Evolutionary conservation across 2,797 vertebrate genomes (phyloP).

Genomic region (Sitta carolinensis): DNA sequence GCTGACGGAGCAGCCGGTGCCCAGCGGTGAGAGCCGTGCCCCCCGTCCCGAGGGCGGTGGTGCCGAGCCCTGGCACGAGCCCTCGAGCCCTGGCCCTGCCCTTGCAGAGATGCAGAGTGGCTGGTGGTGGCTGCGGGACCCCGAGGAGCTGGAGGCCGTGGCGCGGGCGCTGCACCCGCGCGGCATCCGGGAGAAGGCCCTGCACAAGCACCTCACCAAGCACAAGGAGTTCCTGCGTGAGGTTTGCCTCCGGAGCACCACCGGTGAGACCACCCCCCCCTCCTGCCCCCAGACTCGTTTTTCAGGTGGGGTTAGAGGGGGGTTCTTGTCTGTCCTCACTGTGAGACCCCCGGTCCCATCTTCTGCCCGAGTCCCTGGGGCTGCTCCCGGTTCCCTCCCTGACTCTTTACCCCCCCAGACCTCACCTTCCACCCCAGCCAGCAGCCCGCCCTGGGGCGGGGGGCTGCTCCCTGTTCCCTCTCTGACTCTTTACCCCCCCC

Average conservation of each 20-base stretch:
- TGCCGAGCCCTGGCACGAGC: accelerated
- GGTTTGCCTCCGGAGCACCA: conserved; percentile 80
- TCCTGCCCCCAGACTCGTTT: neutral
- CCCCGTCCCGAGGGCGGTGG: accelerated
- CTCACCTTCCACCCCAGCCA: neutral
- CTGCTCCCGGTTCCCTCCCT: no score
- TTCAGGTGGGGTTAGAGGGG: neutral
- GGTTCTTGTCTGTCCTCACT: neutral
- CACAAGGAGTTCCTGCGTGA: conserved; percentile 91
- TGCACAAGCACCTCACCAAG: conserved; percentile 94
- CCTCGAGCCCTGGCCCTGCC: neutral
- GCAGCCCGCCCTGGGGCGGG: neutral
- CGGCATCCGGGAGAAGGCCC: conserved; percentile 89
- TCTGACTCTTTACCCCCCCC: neutral
- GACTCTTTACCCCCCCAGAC: neutral
- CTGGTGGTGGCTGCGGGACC: conserved; percentile 93
- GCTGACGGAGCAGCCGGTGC: conserved; percentile 89
- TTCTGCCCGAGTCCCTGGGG: no score
- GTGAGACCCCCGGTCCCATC: neutral
- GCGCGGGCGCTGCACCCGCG: conserved; percentile 87
- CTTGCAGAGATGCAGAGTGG: conserved; percentile 87
- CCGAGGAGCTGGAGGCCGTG: conserved; percentile 83
- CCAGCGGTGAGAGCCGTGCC: conserved; percentile 79
- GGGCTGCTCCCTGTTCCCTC: no score
- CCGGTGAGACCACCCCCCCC: conserved; percentile 72